A percentile compares a stretch with the other conserved stretches of the same genome.
phyloP scores from a whole-genome alignment of 2,113 vertebrate species.

The Pelusios castaneus region DNA sequence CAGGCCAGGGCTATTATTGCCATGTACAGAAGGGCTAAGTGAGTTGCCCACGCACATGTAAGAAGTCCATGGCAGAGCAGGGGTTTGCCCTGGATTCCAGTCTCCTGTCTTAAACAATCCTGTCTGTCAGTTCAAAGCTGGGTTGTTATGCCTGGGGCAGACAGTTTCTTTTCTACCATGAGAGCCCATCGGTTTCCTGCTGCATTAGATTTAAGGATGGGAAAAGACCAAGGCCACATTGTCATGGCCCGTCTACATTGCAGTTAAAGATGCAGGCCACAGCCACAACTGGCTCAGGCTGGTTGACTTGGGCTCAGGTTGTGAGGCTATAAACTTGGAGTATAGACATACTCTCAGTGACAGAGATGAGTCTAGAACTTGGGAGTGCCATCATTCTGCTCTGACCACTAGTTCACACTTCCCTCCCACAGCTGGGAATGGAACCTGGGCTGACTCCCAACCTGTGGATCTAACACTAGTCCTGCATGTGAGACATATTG shows the following conservation, averaged over 20 bases:
- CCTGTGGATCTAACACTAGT: too few species aligned
- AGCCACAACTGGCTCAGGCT: too few species aligned
- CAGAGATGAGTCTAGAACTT: not conserved
- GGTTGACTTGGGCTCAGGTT: not conserved
- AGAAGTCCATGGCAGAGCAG: too few species aligned
- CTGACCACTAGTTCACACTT: not conserved
- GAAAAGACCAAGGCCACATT: not conserved
- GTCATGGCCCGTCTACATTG: not conserved
- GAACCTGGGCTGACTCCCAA: too few species aligned
- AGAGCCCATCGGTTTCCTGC: not conserved
- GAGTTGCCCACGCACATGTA: not conserved
- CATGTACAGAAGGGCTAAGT: not conserved
- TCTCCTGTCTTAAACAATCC: not conserved
- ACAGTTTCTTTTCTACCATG: not conserved
- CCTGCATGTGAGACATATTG: too few species aligned
- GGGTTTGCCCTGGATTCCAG: not conserved
- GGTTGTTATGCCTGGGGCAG: not conserved
- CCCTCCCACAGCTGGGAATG: too few species aligned
- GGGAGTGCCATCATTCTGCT: not conserved
- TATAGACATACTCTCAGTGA: not conserved
- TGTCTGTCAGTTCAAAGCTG: not conserved
- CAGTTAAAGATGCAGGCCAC: not conserved
- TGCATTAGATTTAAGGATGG: not conserved
- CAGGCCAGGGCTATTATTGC: not conserved
- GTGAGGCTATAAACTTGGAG: not conserved